Evolutionary conservation across 2,888 invertebrate species (phyloP).

Genomic region (Apotomis capreana): DNA sequence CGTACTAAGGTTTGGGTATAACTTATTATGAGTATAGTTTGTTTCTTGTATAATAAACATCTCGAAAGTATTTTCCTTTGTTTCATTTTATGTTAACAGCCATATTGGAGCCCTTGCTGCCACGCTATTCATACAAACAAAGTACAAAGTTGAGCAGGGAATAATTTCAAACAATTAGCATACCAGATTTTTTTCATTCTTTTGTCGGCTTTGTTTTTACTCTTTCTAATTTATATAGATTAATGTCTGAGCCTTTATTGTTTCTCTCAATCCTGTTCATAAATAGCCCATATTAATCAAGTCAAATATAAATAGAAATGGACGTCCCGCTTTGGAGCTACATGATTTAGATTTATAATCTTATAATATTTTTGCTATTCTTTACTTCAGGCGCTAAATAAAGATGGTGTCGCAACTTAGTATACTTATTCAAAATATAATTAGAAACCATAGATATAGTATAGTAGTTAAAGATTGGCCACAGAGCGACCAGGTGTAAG

Average conservation of each 20-base stretch:
- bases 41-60: neutral
- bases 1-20: too few relatives aligned
- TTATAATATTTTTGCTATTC: too few relatives aligned
- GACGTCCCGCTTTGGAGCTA: slow-evolving; percentile 11
- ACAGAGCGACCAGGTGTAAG: too few relatives aligned
- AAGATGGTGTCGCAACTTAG: too few relatives aligned
- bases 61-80: neutral
- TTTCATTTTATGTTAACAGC: neutral
- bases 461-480: too few relatives aligned
- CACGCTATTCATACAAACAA: slow-evolving; percentile 41
- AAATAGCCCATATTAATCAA: slow-evolving; percentile 51
- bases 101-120: neutral
- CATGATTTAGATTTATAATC: slow-evolving; percentile 1
- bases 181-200: slow-evolving; percentile 42
- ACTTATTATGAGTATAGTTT: neutral
- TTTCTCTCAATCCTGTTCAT: slow-evolving; percentile 46
- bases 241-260: slow-evolving; percentile 22
- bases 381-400: too few relatives aligned
- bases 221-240: slow-evolving; percentile 32
- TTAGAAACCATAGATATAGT: too few relatives aligned
- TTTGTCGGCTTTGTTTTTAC: slow-evolving; percentile 38
- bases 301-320: slow-evolving; percentile 48
- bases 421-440: too few relatives aligned
- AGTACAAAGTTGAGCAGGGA: slow-evolving; percentile 37
- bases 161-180: slow-evolving; percentile 45